These are phyloP conservation scores for Eudyptes chrysolophus DNA, from an alignment of 2,113 vertebrate genomes.

Conservation along the genomic window DNA sequence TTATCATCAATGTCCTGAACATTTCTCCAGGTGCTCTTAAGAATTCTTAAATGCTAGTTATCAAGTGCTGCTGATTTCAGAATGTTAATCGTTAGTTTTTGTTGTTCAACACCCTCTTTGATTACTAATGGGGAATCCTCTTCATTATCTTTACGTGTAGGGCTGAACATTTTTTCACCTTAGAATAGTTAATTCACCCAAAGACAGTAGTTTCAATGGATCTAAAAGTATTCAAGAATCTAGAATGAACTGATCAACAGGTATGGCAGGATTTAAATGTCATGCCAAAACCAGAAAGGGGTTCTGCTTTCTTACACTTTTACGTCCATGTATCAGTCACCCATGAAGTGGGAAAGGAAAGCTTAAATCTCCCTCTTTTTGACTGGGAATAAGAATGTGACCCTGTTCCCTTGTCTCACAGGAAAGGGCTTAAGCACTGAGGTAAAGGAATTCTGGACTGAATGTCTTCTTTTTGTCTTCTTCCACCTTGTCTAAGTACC, in stretches of 20 bases:
- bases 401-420: not conserved
- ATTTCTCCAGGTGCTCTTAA: not conserved
- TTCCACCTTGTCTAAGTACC: not conserved
- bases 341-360: not conserved
- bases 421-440: not conserved
- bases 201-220: not conserved
- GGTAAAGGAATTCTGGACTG: not conserved
- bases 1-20: not conserved
- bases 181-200: not conserved
- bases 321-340: not conserved
- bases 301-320: not conserved
- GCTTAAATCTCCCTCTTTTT: not conserved
- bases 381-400: not conserved
- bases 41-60: not conserved
- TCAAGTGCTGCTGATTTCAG: not conserved
- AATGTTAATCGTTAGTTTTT: not conserved
- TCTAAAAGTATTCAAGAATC: not conserved
- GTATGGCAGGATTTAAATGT: not conserved
- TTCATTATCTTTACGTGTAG: not conserved
- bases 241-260: not conserved
- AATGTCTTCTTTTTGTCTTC: not conserved
- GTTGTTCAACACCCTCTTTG: not conserved
- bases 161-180: not conserved
- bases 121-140: not conserved
- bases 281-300: not conserved